These are phyloP conservation scores for Tipula unca DNA, from an alignment of 2,888 invertebrate species.

Conservation along the genomic window DNA sequence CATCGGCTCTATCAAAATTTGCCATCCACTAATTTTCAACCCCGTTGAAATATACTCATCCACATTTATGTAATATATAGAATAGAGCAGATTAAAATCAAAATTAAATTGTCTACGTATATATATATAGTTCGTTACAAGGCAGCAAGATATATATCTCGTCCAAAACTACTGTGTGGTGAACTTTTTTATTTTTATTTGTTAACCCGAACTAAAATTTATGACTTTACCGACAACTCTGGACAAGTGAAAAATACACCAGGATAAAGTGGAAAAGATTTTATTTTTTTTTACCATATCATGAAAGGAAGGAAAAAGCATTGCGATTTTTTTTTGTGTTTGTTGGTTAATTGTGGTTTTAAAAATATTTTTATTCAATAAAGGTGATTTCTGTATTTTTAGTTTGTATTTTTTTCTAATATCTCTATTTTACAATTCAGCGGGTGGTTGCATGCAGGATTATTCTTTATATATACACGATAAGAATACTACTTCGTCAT, in stretches of 20 bases:
- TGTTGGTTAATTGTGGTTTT: neutral
- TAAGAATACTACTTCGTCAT: conserved; percentile 18
- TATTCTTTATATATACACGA: conserved; percentile 9
- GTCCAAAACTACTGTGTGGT: neutral
- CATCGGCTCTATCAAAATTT: neutral
- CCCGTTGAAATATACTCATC: too few species aligned
- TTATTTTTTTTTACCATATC: neutral
- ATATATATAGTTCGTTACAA: neutral
- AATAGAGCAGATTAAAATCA: neutral
- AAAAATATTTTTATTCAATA: neutral
- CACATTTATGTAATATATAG: too few species aligned
- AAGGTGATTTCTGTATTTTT: neutral
- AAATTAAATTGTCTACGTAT: neutral
- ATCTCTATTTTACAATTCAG: neutral
- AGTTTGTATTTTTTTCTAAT: neutral
- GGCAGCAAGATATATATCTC: too few species aligned
- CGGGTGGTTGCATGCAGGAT: conserved; percentile 19
- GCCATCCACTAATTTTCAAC: neutral
- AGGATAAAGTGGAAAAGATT: neutral
- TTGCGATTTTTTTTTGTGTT: neutral
- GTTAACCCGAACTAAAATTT: neutral
- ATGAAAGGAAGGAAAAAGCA: neutral
- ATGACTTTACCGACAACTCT: neutral
- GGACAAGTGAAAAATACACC: neutral
- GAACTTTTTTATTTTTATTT: neutral